Base-by-base conservation (phyloP, 2,888 invertebrate genomes). In the Eupithecia tripunctaria region DNA sequence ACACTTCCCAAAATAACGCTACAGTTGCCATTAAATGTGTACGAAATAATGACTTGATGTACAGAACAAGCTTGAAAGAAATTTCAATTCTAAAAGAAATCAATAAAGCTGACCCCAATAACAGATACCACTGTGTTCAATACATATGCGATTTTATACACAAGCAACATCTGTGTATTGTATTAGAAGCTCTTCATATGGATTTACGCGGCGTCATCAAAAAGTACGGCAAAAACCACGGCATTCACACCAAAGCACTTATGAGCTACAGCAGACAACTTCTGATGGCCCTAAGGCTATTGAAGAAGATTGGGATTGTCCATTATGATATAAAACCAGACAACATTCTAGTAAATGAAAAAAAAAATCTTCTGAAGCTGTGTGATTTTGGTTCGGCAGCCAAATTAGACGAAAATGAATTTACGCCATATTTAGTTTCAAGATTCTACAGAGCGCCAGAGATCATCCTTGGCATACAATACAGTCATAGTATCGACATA, bases 291-390 rank as follows among this genome's bases (percentile, higher is more conserved):
- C 93, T 99, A 77, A 98, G 98, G 87, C 95, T 99, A 65, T 94
- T 99, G 71, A 99, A 98, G 89, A 98, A 98, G 90, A 97, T 98
- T 80, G 98, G 98, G 81, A 98, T 99, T 81, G 94, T 99, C 70
- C 99, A 99, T 95, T 99, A 99, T 84, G 99, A 99, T 91, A 99
- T 99, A 83, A 99, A 99, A 91, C 99, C 99, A 15, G 99, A 99
- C 89, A 99, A 99, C 91, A 99, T 99, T 91, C 95, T 99, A 91
- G 99, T 99, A 21, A 99, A 99, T 94, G 99, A 99, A 90, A 98
- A 97, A 87, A 99, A 99, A 93, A 95, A 99, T 87, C 96, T 98
- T 72, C 91, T 99, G 83, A 99, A 99, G 92, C 94, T 99, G 64
- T 99, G 99, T 92, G 99, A 99, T 95, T 99, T 99, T 95, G 99